Evolutionary conservation across 2,888 invertebrate species (phyloP).

Genomic region (Escarpia spicata): DNA sequence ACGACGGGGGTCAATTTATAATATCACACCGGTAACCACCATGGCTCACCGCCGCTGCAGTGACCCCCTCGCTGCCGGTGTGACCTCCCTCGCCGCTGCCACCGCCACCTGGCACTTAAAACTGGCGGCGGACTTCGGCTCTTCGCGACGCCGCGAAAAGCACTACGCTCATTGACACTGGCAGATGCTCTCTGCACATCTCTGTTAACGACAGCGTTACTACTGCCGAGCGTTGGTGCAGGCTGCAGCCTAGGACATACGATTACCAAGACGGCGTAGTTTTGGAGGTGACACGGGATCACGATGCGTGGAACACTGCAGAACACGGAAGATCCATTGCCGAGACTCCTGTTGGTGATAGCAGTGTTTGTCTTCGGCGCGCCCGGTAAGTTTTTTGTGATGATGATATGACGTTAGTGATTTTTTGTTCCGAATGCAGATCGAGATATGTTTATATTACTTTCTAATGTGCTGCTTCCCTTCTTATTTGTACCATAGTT

Average conservation of each 20-base stretch:
- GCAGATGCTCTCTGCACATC: neutral
- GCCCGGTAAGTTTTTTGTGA: neutral
- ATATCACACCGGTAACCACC: too few relatives aligned
- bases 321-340: neutral
- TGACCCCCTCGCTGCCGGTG: neutral
- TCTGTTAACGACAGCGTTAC: neutral
- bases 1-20: too few relatives aligned
- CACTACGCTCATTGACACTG: neutral
- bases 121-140: neutral
- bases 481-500: too few relatives aligned
- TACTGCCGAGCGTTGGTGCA: neutral
- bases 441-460: too few relatives aligned
- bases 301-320: neutral
- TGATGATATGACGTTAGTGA: neutral
- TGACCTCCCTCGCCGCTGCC: neutral
- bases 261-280: neutral
- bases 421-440: neutral
- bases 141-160: neutral
- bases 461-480: too few relatives aligned
- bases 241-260: neutral
- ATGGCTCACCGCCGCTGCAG: neutral
- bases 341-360: neutral
- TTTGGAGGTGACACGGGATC: neutral
- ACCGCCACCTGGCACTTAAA: slow-evolving; percentile 5
- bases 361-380: neutral